phyloP scores from a whole-genome alignment of 2,797 vertebrate species.

The Pristis pectinata region DNA sequence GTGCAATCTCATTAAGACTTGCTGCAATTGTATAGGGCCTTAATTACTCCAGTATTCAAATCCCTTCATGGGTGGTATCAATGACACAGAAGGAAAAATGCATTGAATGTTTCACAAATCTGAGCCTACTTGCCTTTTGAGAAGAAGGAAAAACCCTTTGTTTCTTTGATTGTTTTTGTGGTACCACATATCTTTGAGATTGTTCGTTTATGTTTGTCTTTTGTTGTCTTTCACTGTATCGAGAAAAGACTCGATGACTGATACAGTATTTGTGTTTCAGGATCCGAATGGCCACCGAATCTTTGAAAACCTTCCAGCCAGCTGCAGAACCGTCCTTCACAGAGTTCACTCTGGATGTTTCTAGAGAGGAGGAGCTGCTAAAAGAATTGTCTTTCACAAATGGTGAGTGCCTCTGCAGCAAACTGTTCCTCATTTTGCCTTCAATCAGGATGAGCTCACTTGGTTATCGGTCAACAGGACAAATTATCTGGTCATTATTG shows the following conservation, averaged over 20 bases:
- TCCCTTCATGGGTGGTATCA: neutral
- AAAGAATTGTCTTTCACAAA: slow-evolving; percentile 78
- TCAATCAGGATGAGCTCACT: neutral
- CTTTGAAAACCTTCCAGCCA: slow-evolving; percentile 80
- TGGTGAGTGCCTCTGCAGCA: slow-evolving; percentile 57
- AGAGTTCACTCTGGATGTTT: slow-evolving; percentile 78
- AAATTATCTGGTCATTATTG: too few species aligned
- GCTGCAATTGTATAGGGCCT: too few species aligned
- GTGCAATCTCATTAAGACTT: too few species aligned
- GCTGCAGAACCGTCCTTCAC: slow-evolving; percentile 82
- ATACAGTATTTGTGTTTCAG: slow-evolving; percentile 52
- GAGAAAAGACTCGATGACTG: neutral
- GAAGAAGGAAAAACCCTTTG: neutral
- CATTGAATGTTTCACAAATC: neutral
- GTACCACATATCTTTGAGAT: neutral
- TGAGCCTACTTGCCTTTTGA: neutral
- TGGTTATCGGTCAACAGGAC: neutral
- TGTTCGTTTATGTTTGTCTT: neutral
- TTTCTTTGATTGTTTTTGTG: neutral
- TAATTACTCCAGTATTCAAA: too few species aligned
- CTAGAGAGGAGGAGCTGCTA: slow-evolving; percentile 76
- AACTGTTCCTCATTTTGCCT: neutral
- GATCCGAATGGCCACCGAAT: slow-evolving; percentile 90
- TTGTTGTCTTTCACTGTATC: neutral
- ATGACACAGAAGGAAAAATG: neutral